Evolutionary conservation across 2,888 invertebrate species (phyloP).

Genomic region (Xestoiulus laeticollis): DNA sequence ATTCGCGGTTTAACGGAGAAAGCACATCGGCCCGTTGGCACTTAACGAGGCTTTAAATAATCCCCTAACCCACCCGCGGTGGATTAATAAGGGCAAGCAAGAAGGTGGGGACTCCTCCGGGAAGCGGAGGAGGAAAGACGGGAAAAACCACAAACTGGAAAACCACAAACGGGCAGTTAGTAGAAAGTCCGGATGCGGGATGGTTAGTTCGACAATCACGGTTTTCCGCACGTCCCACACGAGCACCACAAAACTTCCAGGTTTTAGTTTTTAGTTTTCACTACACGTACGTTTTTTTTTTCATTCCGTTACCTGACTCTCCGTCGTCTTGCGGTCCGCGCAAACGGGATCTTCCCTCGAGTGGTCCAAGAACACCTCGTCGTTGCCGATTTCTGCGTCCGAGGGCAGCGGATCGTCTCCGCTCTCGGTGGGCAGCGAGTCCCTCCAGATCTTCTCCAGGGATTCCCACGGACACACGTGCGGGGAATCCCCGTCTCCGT

Average conservation of each 20-base stretch:
- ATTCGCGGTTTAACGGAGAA: too few species aligned
- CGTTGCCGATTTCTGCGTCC: constrained; percentile 3
- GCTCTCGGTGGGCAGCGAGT: constrained; percentile 21
- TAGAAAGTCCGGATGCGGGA: too few species aligned
- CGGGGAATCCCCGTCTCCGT: not conserved
- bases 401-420: constrained; percentile 41
- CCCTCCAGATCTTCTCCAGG: constrained; percentile 40
- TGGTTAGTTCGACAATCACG: too few species aligned
- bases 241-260: not conserved
- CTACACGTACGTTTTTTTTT: not conserved
- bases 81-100: too few species aligned
- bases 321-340: not conserved
- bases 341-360: not conserved
- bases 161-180: too few species aligned
- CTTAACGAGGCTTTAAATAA: too few species aligned
- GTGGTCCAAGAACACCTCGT: constrained; percentile 25
- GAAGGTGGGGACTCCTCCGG: too few species aligned
- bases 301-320: not conserved
- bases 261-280: not conserved
- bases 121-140: too few species aligned
- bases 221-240: not conserved
- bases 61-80: too few species aligned
- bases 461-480: constrained; percentile 39
- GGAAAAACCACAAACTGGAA: too few species aligned
- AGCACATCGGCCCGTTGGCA: too few species aligned